Evolutionary conservation across 2,113 vertebrate genomes (phyloP), one percentile per base, ranked within the genome.

Genomic region (Ammospiza nelsoni): DNA sequence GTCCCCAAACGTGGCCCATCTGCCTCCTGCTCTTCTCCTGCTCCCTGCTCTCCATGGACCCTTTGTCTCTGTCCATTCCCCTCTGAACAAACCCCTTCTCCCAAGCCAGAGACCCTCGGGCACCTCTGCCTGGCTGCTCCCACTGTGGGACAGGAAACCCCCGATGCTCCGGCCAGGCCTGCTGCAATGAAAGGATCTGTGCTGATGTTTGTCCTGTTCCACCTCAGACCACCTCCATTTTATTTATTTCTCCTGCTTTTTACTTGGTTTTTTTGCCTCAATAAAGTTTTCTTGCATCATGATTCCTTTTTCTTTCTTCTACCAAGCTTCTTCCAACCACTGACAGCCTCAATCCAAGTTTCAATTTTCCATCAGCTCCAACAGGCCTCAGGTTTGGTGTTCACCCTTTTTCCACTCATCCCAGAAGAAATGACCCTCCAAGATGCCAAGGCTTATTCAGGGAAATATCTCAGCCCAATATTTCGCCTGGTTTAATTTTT

Each of bases 31-130:
- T 57, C 41, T 21, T 39, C 27, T 31, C 4, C 27, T 2, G 3
- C n/a, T 48, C 22, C 6, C 35, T 39, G 28, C 28, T 77, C 58
- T 39, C 5, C 57, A 61, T 39, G 0, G 0, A 2, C 21, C 11
- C 16, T 58, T 39, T 1, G 2, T 3, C n/a, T 81, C 28, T 33
- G 21, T 17, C n/a, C 41, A 16, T 2, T 8, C 3, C 7, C 2
- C 12, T 29, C 46, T 29, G 24, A 12, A 3, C 51, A 44, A 66
- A 29, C 5, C 12, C 23, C 20, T 35, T 79, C 15, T 54, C 11
- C 31, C 49, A 46, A 5, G 12, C 33, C 21, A 31, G 25, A 11
- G 3, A 37, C 25, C 20, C 4, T 25, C 0, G 0, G 31, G 11
- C 15, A 18, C 7, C 61, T 66, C 39, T 8, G 0, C 2, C 35